Percentiles rank a stretch among this genome's conserved stretches.
Evolutionary conservation across 2,797 vertebrate genomes (phyloP).

Genomic region (Menidia menidia): DNA sequence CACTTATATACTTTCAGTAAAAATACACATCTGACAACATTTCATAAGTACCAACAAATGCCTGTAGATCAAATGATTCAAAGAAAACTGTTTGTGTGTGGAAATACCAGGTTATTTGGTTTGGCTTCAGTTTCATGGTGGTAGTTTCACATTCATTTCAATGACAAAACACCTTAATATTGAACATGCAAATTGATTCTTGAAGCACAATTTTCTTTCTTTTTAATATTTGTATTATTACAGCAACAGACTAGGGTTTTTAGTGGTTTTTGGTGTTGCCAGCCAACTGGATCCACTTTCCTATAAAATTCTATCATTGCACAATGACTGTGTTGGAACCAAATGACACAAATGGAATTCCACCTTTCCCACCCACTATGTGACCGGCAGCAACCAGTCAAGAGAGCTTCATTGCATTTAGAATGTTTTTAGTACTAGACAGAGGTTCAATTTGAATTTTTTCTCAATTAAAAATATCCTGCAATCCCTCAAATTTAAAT

Average conservation of each 20-base stretch:
- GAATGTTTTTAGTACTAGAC: background rate
- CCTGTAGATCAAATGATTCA: background rate
- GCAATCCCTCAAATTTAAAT: background rate
- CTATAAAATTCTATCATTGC: background rate
- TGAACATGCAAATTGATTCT: background rate
- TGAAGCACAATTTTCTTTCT: background rate
- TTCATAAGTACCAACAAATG: no score
- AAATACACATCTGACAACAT: background rate
- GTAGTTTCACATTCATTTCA: background rate
- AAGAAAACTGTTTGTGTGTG: background rate
- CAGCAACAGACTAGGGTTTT: background rate
- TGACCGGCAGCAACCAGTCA: background rate
- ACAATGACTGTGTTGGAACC: background rate
- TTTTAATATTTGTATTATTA: background rate
- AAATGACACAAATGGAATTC: background rate
- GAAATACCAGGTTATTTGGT: background rate
- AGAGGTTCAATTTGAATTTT: background rate
- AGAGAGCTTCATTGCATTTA: background rate
- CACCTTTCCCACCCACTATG: background rate
- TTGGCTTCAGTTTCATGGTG: background rate
- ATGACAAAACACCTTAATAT: background rate
- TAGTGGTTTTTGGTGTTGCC: background rate
- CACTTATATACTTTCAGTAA: background rate
- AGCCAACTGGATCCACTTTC: conserved; percentile 3
- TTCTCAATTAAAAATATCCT: background rate